Conservation (phyloP, 2,797 vertebrate species). For the Accipiter badius region DNA sequence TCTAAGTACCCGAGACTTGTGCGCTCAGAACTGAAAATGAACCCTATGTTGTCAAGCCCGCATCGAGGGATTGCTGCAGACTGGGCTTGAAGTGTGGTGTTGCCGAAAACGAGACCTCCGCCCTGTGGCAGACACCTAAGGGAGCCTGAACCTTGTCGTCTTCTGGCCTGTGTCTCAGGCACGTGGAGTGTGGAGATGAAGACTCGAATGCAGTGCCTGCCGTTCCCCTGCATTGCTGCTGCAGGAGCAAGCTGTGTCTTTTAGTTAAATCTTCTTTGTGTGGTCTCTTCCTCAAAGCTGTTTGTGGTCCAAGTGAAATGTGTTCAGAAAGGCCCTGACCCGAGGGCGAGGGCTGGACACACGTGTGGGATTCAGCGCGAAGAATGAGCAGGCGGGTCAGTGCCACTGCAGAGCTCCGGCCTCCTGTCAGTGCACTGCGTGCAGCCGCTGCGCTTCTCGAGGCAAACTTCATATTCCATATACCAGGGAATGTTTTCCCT, state of each 20-base stretch:
- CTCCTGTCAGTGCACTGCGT: fast-evolving
- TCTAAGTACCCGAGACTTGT: not conserved
- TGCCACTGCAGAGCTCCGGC: fast-evolving
- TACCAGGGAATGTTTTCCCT: not conserved
- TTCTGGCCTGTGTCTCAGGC: not conserved
- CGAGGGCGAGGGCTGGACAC: fast-evolving
- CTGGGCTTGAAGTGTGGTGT: fast-evolving
- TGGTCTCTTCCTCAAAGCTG: not conserved
- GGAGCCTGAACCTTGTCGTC: not conserved
- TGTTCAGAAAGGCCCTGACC: not conserved
- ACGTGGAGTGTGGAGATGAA: not conserved
- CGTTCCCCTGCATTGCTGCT: fast-evolving
- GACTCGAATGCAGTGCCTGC: fast-evolving
- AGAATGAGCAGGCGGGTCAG: not conserved
- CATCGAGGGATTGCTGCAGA: fast-evolving
- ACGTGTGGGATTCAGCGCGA: fast-evolving
- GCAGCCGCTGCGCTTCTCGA: fast-evolving
- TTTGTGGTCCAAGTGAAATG: not conserved
- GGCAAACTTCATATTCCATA: not conserved
- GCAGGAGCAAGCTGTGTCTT: fast-evolving
- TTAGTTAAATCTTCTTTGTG: not conserved
- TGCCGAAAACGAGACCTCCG: not conserved
- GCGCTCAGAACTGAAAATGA: not conserved
- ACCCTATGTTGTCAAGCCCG: fast-evolving
- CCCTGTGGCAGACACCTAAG: fast-evolving